Base-by-base conservation (phyloP, 2,113 vertebrate genomes). In the Bubalus kerabau region DNA sequence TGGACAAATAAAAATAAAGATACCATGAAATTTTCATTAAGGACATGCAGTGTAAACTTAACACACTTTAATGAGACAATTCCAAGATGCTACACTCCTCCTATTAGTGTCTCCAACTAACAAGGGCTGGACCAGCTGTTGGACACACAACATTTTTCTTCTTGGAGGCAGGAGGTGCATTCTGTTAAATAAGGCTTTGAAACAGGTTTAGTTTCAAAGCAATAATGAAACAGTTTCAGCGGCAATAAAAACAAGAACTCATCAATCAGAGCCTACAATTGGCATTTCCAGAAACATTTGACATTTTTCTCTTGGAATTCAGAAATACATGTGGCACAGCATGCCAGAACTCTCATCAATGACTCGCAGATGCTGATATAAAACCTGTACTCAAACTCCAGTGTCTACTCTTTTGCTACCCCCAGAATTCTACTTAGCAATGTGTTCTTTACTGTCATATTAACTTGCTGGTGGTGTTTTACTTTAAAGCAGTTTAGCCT, bases 151-250 rank as follows among this genome's bases (percentile, higher is more conserved):
- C 46, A 57, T 52, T 85, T 76, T 57, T 60, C 2, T 32, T 87
- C n/a, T 50, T 21, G 21, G 9, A 59, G 12, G 36, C 19, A 7
- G 16, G 60, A 67, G 26, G 3, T 32, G 3, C 50, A 12, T 57
- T n/a, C 43, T 36, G 30, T 56, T 91, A 76, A 91, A 93, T 95
- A 43, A 57, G 11, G 17, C 28, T 57, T 71, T 87, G 87, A 83
- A 94, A 80, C 14, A 57, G 12, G 36, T 36, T 85, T 26, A 91
- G 32, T 94, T 74, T 74, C 67, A 74, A 74, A 74, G 36, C 67
- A 40, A 23, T 40, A 74, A 40, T 87, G 87, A 83, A 94, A 80
- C 14, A 57, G 15, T 11, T 36, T 88, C 21, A 91, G 32, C 57
- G 13, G 9, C 43, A 50, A 87, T 19, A 82, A 76, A 32, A 60